Evolutionary conservation across 2,797 vertebrate genomes (phyloP).

Genomic region (Urosaurus nigricauda): DNA sequence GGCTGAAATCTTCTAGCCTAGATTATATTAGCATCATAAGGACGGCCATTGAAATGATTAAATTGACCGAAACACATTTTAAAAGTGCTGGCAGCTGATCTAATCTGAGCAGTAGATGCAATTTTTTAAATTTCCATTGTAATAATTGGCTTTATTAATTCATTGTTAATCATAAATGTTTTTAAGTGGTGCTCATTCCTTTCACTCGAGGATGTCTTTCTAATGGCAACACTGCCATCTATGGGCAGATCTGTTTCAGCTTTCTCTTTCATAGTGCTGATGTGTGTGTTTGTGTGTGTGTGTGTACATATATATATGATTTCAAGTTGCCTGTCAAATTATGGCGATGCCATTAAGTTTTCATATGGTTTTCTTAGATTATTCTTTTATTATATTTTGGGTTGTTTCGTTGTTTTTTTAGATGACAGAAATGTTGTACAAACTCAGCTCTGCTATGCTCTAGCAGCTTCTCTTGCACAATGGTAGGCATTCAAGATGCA

Average conservation of each 20-base stretch:
- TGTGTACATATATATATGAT: too few relatives aligned
- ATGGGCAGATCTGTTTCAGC: background rate
- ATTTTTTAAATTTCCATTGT: constrained; percentile 49
- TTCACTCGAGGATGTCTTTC: background rate
- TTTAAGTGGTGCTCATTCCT: constrained; percentile 21
- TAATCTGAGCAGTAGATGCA: constrained; percentile 24
- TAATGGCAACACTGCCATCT: constrained; percentile 63
- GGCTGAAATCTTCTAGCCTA: background rate
- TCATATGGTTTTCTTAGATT: background rate
- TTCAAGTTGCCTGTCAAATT: too few relatives aligned
- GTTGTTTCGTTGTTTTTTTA: background rate
- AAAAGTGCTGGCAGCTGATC: constrained; percentile 51
- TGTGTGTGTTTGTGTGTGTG: too few relatives aligned
- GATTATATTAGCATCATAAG: constrained; percentile 25
- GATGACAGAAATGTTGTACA: background rate
- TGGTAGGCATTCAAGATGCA: background rate
- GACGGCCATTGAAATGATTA: constrained; percentile 42
- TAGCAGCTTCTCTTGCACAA: background rate
- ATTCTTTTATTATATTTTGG: background rate
- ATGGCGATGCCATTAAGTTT: too few relatives aligned
- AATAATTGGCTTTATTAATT: constrained; percentile 65
- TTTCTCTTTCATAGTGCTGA: background rate
- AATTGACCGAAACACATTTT: constrained; percentile 46
- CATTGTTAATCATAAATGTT: constrained; percentile 38
- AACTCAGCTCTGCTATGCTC: background rate